Conservation (phyloP, 1,140 invertebrate genomes). For the Capitella teleta region DNA sequence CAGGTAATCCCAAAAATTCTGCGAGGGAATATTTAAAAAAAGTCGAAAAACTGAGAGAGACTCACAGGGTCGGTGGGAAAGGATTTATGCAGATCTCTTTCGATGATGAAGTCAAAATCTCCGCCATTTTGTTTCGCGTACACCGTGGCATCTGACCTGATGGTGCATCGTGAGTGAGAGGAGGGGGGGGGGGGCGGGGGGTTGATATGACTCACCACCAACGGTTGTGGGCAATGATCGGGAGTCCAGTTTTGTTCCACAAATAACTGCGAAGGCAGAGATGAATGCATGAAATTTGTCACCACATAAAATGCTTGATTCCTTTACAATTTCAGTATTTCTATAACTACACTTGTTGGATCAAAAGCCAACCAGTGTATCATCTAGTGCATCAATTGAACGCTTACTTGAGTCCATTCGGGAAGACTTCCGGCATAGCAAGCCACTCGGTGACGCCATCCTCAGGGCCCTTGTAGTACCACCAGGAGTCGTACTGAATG, state of each 20-base stretch:
- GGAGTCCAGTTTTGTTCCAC: slow-evolving; percentile 14
- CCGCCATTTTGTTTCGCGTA: slow-evolving; percentile 24
- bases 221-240: slow-evolving; percentile 19
- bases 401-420: slow-evolving; percentile 17
- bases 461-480: slow-evolving; percentile 22
- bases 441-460: slow-evolving; percentile 22
- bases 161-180: background rate
- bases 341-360: too few relatives aligned
- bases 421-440: slow-evolving; percentile 19
- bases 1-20: slow-evolving; percentile 8
- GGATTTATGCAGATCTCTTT: slow-evolving; percentile 1
- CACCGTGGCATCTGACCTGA: background rate
- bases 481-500: slow-evolving; percentile 32
- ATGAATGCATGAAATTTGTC: too few relatives aligned
- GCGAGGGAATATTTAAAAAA: background rate
- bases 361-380: too few relatives aligned
- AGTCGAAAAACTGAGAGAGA: background rate
- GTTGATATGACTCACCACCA: slow-evolving; percentile 16
- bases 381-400: too few relatives aligned
- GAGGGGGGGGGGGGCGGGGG: background rate
- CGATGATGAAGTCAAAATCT: slow-evolving; percentile 18
- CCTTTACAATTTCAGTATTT: too few relatives aligned
- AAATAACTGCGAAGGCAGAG: too few relatives aligned
- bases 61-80: slow-evolving; percentile 5
- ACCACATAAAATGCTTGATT: too few relatives aligned